Evolutionary conservation across 2,113 vertebrate species (phyloP), one percentile per base, ranked within the genome.

Genomic region (Erinaceus europaeus): DNA sequence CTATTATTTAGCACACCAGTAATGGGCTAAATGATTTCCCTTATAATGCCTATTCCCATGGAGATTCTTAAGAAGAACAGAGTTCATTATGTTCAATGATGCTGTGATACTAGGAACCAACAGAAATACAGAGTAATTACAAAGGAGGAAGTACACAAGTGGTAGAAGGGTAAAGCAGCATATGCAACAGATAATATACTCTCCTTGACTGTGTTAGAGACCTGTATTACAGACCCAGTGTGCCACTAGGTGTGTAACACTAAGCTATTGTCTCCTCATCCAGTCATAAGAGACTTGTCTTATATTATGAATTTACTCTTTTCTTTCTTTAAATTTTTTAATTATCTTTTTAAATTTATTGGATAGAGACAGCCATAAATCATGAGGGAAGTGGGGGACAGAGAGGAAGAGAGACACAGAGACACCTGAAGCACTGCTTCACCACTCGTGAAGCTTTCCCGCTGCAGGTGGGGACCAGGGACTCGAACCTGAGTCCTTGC

Each of bases 61-160:
- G 76, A 87, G 84, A 69, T 86, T 86, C 73, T 94, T 93, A 83
- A 85, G 86, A 82, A 64, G 86, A 87, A 64, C 40, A 61, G 84
- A 81, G 68, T 92, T 94, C 82, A 87, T 93, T 89, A 92, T 82
- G 88, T 74, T 93, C 85, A 84, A 81, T 81, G 88, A 82, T 84
- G 85, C 88, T 77, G 62, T 61, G 87, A 83, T 83, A 84, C 57
- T 90, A 62, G 85, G 77, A 84, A 94, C 75, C 73, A 84, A 46
- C 83, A 65, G 62, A 87, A 61, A 67, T 74, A 53, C 48, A 73
- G 36, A 86, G 40, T 55, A 73, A 64, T 88, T 40, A n/a, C n/a
- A 34, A 67, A n/a, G n/a, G n/a, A n/a, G 71, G 34, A 73, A 29
- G 61, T 50, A 57, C 9, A 32, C 23, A 69, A 59, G 32, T 29